Percentiles rank a stretch among this genome's conserved stretches.
Evolutionary conservation across 2,113 vertebrate species (phyloP).

Genomic region (Lanius ludovicianus): DNA sequence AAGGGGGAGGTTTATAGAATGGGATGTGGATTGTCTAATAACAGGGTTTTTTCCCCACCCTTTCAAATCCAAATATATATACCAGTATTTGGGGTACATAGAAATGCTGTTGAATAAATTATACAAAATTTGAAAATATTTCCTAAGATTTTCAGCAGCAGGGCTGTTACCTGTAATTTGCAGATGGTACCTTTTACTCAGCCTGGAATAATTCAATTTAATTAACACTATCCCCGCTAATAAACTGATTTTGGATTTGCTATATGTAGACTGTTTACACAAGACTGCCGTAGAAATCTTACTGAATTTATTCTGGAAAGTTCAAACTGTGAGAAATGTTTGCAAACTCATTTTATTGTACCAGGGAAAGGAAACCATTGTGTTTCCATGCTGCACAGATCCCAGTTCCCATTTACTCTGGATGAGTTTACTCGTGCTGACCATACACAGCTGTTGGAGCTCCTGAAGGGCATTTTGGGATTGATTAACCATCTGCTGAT

Average conservation of each 20-base stretch:
- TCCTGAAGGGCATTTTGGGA: conserved; percentile 60
- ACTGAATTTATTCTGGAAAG: not conserved
- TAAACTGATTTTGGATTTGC: not conserved
- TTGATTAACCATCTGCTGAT: conserved; percentile 66
- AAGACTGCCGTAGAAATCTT: not conserved
- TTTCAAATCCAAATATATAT: not conserved
- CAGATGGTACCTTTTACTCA: not conserved
- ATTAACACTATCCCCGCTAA: not conserved
- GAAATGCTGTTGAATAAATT: not conserved
- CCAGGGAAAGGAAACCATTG: not conserved
- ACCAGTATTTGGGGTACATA: not conserved
- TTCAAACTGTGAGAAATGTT: not conserved
- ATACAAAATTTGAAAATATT: not conserved
- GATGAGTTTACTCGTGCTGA: conserved; percentile 42
- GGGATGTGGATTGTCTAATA: not conserved
- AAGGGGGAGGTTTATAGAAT: not conserved
- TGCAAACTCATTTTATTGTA: not conserved
- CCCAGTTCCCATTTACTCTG: conserved; percentile 18
- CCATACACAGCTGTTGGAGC: conserved; percentile 52
- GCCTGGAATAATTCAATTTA: not conserved
- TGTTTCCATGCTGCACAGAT: not conserved
- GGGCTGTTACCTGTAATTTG: not conserved
- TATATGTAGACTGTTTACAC: not conserved
- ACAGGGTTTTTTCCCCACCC: accelerated
- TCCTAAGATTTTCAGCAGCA: not conserved